phyloP scores from a whole-genome alignment of 1,140 invertebrate species.

The Phymorhynchus buccinoides region DNA sequence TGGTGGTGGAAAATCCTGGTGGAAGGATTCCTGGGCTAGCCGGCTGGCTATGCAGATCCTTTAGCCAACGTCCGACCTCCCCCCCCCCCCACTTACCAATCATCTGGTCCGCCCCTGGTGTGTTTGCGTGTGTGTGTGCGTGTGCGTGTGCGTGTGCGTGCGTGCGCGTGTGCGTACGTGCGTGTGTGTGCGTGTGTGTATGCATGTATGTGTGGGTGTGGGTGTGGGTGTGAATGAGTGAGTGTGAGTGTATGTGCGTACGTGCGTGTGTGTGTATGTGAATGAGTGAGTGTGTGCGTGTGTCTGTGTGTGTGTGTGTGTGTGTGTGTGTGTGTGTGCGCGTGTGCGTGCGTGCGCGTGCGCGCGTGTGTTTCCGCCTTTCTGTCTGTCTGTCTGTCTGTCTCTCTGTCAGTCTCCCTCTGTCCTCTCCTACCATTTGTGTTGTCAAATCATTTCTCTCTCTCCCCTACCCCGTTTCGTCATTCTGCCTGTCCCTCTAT shows the following conservation, averaged over 20 bases:
- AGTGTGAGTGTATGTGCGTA: not conserved
- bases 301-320: slow-evolving; percentile 15
- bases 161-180: not conserved
- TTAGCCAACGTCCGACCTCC: too few relatives aligned
- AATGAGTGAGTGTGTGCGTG: not conserved
- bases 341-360: not conserved
- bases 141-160: too few relatives aligned
- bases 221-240: not conserved
- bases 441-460: not conserved
- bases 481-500: too few relatives aligned
- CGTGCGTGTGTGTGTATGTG: not conserved
- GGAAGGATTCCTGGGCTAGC: too few relatives aligned
- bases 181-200: not conserved
- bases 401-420: not conserved
- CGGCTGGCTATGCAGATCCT: too few relatives aligned
- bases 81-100: too few relatives aligned
- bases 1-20: too few relatives aligned
- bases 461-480: not conserved
- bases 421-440: not conserved
- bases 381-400: not conserved
- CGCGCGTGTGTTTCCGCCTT: not conserved
- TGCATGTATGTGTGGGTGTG: slow-evolving; percentile 1
- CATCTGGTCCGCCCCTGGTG: too few relatives aligned
- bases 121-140: too few relatives aligned
- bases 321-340: slow-evolving; percentile 10